phyloP scores from a whole-genome alignment of 1,140 invertebrate species.

The Apis laboriosa region DNA sequence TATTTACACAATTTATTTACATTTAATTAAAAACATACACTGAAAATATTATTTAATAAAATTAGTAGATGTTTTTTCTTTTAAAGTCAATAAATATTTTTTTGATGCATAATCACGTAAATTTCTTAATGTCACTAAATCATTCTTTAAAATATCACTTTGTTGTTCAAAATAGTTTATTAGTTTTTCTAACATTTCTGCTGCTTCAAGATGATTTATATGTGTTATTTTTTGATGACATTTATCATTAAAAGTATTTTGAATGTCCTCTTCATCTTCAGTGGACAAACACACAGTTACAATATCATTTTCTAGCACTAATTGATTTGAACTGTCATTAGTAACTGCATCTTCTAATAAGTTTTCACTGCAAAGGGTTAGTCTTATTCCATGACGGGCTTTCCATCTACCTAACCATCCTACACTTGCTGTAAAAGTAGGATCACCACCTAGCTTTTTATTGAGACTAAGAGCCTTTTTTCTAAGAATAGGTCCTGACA shows the following conservation, averaged over 20 bases:
- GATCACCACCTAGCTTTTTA: constrained; percentile 34
- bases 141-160: not conserved
- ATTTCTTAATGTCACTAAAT: not conserved
- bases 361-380: not conserved
- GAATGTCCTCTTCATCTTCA: not conserved
- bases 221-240: not conserved
- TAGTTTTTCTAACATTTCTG: constrained; percentile 4
- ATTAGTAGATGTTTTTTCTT: not conserved
- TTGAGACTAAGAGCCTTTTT: constrained; percentile 48
- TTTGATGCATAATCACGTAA: not conserved
- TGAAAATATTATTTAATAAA: not conserved
- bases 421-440: constrained; percentile 37
- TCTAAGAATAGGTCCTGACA: constrained; percentile 42
- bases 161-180: constrained; percentile 5
- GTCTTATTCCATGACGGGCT: constrained; percentile 33
- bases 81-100: not conserved
- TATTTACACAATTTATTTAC: constrained; percentile 29
- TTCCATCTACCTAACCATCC: constrained; percentile 44
- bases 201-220: not conserved
- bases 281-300: not conserved
- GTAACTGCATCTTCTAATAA: not conserved
- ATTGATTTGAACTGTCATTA: not conserved
- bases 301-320: not conserved
- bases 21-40: not conserved
- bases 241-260: not conserved